Conservation (phyloP, 1,140 invertebrate genomes). For the Ceratina australensis region DNA sequence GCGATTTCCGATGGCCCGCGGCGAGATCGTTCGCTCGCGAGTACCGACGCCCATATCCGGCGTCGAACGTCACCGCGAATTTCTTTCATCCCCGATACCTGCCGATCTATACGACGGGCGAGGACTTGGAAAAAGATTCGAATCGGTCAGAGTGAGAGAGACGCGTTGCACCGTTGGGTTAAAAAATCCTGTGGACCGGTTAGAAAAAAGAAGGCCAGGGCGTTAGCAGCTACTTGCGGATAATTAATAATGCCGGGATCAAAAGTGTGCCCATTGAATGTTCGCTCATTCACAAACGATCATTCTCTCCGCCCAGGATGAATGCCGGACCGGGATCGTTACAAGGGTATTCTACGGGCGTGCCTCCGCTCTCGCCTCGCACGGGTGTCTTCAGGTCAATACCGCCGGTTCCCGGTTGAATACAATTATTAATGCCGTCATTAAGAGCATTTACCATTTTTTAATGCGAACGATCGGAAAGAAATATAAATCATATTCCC, state of each 20-base stretch:
- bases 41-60: conserved; percentile 48
- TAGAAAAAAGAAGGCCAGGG: conserved; percentile 42
- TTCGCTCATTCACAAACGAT: conserved; percentile 68
- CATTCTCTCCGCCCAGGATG: conserved; percentile 58
- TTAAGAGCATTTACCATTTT: conserved; percentile 71
- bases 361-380: conserved; percentile 38
- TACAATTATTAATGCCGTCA: conserved; percentile 72
- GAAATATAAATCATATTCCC: conserved; percentile 65
- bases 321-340: conserved; percentile 67
- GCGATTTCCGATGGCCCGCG: conserved; percentile 52
- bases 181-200: conserved; percentile 22
- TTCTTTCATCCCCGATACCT: neutral
- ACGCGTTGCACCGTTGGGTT: neutral
- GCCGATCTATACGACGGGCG: no score
- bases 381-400: conserved; percentile 66
- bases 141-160: neutral
- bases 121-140: neutral
- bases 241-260: conserved; percentile 69
- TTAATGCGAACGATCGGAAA: conserved; percentile 65
- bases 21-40: conserved; percentile 21
- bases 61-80: conserved; percentile 5
- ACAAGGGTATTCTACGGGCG: conserved; percentile 67
- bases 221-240: conserved; percentile 64
- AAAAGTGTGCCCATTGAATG: conserved; percentile 67
- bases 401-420: conserved; percentile 60